Evolutionary conservation across 2,113 vertebrate species (phyloP).

Genomic region (Cochlearius cochlearius): DNA sequence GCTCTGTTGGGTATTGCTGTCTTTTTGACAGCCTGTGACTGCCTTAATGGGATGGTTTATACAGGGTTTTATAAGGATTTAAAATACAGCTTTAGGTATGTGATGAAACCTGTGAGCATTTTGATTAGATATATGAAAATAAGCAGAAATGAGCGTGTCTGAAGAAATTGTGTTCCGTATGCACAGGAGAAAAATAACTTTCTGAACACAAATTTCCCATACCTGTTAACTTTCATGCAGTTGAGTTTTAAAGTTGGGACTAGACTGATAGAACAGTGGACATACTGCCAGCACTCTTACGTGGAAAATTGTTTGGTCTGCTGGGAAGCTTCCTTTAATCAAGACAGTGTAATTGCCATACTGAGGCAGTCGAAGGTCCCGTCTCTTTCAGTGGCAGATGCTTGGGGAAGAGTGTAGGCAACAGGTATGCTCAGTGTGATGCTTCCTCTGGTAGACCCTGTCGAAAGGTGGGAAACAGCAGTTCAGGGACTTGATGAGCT

Average conservation of each 20-base stretch:
- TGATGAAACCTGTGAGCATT: neutral
- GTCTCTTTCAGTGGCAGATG: neutral
- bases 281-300: neutral
- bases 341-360: neutral
- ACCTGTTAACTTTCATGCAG: neutral
- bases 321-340: neutral
- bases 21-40: neutral
- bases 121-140: neutral
- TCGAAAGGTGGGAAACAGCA: neutral
- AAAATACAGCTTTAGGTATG: neutral
- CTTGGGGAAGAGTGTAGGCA: accelerated
- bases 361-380: neutral
- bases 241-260: neutral
- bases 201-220: neutral
- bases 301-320: neutral
- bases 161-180: neutral
- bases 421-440: neutral
- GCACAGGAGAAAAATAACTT: neutral
- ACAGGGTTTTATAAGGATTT: neutral
- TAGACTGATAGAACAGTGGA: neutral
- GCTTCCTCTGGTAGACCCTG: neutral
- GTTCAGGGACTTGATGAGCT: neutral
- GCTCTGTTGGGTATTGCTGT: neutral
- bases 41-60: neutral
- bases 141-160: neutral